Evolutionary conservation across 2,888 invertebrate genomes (phyloP), one percentile per base, ranked within the genome.

Genomic region (Parnassius mnemosyne): DNA sequence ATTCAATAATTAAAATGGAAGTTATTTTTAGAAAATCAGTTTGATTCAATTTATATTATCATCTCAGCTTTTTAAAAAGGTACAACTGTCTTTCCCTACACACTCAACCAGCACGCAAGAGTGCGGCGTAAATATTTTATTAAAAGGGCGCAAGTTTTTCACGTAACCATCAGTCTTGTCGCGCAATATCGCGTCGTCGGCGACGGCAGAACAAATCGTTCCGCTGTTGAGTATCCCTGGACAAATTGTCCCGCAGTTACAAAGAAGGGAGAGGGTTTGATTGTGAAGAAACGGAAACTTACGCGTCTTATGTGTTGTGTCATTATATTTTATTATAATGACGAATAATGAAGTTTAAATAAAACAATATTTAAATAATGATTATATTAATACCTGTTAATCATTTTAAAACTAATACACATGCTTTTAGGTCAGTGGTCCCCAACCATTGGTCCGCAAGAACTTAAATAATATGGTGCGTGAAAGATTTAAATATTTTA

Each of bases 151-250:
- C 71, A 71, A 69, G 68, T 71, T 70, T 65, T 69, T 71, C 68
- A 68, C 68, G 68, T 66, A 71, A 74, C 78, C 85, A 87, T 87
- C 80, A 74, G 75, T 87, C 87, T 87, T 83, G 74, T 70, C 73
- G 76, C 68, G 80, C 84, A 85, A 87, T 87, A 84, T 83, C 74
- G 79, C 69, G 75, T 65, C 74, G 73, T 66, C 64, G 66, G 65
- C 74, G 84, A 81, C 80, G 74, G 62, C 68, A 71, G 76, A 73
- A 87, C 86, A 84, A 87, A 87, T 87, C 85, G 87, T 79, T 71
- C 71, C 63, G 68, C 54, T 20, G 56, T 49, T 52, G 55, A 49
- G 20, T 53, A 20, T 53, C 63, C 56, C 57, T 43, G 63, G 63
- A 64, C 63, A 64, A 64, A 64, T 64, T 60, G 60, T 60, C 56